Base-by-base conservation (phyloP, 2,888 invertebrate species). In the Galerucella calmariensis region DNA sequence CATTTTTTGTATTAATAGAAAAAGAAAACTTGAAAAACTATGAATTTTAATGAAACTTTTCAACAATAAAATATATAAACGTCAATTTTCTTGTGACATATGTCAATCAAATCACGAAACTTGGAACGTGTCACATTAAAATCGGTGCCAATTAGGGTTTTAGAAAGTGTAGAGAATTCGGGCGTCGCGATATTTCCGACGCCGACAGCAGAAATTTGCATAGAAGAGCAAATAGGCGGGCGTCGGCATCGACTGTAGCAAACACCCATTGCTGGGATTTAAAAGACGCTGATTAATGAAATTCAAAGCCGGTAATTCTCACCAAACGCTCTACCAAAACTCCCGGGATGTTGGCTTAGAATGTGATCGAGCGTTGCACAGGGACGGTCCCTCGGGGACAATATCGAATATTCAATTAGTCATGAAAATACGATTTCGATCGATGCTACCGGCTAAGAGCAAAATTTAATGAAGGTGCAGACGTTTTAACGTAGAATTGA, bases 251-350 rank as follows among this genome's bases (percentile, higher is more conserved):
- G 48, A 48, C 81, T 82, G 84, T 84, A 86, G 86, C 86, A 87
- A 87, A 88, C 87, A 87, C 86, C 87, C 85, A 87, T 87, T 86
- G 85, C 86, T 79, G 86, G 87, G 86, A 86, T 87, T 87, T 86
- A 84, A 84, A 82, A 89, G 91, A 91, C 91, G 90, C 91, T 91
- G 91, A 91, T 91, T 91, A 91, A 92, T 91, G 91, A 89, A 91
- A 91, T 90, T 90, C 91, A 90, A 91, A 92, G 91, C 91, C 87
- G 88, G 88, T 89, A 90, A 91, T 91, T 89, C 91, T 90, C 87
- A 89, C 89, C 88, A 89, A 90, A 91, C 90, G 89, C 90, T 89
- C 87, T 86, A 84, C 86, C 87, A 87, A 87, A 88, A 87, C 88
- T 87, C 87, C 87, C 89, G 89, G 87, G 89, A 84, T 79, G 87